phyloP scores from a whole-genome alignment of 2,797 vertebrate species.

The Rhincodon typus region DNA sequence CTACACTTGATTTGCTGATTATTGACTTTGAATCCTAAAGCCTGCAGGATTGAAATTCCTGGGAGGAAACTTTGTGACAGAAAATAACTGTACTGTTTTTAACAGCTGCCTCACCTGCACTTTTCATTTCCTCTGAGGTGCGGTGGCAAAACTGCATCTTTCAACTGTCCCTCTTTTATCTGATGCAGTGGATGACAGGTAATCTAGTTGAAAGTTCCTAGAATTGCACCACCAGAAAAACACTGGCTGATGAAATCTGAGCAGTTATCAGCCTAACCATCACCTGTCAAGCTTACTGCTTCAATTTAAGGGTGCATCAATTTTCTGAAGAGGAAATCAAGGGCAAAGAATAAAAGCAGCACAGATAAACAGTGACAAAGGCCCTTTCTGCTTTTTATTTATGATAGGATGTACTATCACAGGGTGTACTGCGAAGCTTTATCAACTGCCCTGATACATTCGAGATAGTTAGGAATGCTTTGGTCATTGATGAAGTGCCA shows the following conservation, averaged over 20 bases:
- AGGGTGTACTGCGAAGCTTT: constrained; percentile 79
- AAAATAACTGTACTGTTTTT: constrained; percentile 57
- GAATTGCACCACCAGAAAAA: constrained; percentile 87
- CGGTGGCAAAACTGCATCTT: constrained; percentile 77
- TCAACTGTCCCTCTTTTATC: constrained; percentile 79
- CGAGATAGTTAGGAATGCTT: constrained; percentile 88
- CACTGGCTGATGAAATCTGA: constrained; percentile 97
- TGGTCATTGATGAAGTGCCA: constrained; percentile 90
- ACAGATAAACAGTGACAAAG: constrained; percentile 99
- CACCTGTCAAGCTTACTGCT: constrained; percentile 97
- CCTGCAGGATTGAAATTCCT: constrained; percentile 48
- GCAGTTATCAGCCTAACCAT: constrained; percentile 99
- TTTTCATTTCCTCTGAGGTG: constrained; percentile 73
- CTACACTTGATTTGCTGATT: constrained; percentile 7
- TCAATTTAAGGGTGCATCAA: constrained; percentile 99
- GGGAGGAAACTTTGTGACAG: constrained; percentile 55
- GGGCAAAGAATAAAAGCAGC: constrained; percentile 95
- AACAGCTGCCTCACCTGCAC: constrained; percentile 64
- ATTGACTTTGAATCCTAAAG: constrained; percentile 32
- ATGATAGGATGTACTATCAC: constrained; percentile 95
- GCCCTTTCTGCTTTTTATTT: constrained; percentile 90
- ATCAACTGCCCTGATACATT: constrained; percentile 95
- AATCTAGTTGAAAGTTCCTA: constrained; percentile 98
- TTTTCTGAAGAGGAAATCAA: constrained; percentile 99
- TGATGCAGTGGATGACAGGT: constrained; percentile 95